Percentiles rank a stretch among this genome's conserved stretches.
These are phyloP conservation scores for Myiothlypis chrysogaster DNA, from an alignment of 2,797 vertebrate species.

Conservation along the genomic window DNA sequence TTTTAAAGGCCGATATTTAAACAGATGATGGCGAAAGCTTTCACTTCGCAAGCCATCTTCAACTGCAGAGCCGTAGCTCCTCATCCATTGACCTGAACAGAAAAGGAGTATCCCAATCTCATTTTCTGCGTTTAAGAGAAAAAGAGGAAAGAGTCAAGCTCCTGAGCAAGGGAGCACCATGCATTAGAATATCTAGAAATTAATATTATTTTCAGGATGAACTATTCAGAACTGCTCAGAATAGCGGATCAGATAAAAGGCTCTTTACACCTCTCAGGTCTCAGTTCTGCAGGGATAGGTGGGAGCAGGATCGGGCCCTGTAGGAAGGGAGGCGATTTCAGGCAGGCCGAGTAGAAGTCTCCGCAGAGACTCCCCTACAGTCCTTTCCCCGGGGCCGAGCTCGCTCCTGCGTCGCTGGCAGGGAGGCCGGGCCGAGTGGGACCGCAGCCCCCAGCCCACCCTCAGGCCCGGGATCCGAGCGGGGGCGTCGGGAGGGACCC, in stretches of 20 bases:
- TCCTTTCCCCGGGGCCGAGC: accelerated
- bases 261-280: not conserved
- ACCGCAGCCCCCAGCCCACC: too few relatives aligned
- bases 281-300: not conserved
- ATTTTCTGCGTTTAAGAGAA: not conserved
- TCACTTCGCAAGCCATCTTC: not conserved
- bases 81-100: not conserved
- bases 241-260: not conserved
- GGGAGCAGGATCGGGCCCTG: not conserved
- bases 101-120: not conserved
- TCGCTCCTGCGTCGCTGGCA: not conserved
- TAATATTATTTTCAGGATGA: not conserved
- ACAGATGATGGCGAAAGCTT: not conserved
- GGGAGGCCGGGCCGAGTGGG: not conserved
- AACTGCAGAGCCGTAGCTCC: not conserved
- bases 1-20: not conserved
- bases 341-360: not conserved
- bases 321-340: not conserved
- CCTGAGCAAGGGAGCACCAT: not conserved
- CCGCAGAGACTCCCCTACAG: accelerated
- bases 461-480: not conserved
- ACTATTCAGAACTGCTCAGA: not conserved
- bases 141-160: not conserved
- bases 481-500: not conserved
- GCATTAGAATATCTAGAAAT: not conserved